Evolutionary conservation across 2,113 vertebrate species (phyloP).

Genomic region (Poeciliopsis retropinna): DNA sequence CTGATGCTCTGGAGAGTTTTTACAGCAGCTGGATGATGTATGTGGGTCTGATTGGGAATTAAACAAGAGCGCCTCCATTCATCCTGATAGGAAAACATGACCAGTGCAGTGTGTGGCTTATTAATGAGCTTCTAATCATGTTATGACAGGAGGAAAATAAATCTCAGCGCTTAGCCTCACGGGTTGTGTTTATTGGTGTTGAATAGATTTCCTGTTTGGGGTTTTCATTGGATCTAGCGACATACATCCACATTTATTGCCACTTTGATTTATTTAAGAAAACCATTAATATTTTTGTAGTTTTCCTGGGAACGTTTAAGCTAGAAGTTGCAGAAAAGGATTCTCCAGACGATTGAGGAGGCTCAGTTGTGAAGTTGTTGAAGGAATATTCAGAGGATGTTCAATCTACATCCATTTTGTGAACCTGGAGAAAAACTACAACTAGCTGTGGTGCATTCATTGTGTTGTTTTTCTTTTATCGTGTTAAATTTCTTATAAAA

Average conservation of each 20-base stretch:
- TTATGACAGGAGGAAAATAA: constrained; percentile 6
- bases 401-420: too few relatives aligned
- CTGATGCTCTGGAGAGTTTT: background rate
- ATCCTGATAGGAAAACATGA: constrained; percentile 2
- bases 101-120: background rate
- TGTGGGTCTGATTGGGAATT: constrained; percentile 1
- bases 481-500: too few relatives aligned
- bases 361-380: background rate
- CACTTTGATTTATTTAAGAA: background rate
- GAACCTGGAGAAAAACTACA: too few relatives aligned
- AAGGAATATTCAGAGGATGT: background rate
- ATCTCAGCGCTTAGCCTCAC: constrained; percentile 5
- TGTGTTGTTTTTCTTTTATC: too few relatives aligned
- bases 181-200: background rate
- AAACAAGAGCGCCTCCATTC: background rate
- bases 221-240: constrained; percentile 24
- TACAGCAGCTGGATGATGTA: background rate
- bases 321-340: too few relatives aligned
- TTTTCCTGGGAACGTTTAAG: background rate
- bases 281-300: background rate
- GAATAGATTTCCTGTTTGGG: background rate
- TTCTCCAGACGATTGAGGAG: background rate
- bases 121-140: constrained; percentile 19
- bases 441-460: too few relatives aligned
- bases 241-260: background rate